Conservation (phyloP, 2,888 invertebrate genomes). For the Alsophila aescularia region DNA sequence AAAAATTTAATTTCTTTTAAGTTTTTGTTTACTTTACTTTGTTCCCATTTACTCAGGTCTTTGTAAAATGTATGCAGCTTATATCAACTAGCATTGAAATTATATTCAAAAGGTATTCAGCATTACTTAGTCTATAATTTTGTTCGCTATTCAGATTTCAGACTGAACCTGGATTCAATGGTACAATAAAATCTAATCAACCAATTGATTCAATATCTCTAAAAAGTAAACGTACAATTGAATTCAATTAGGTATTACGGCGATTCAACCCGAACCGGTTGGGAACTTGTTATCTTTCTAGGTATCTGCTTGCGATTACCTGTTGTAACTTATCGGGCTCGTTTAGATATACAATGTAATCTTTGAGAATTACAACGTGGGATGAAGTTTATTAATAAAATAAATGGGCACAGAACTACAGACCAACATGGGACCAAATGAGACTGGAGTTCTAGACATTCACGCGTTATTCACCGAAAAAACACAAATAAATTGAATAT, state of each 20-base stretch:
- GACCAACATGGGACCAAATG: too few species aligned
- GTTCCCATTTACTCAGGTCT: too few species aligned
- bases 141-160: not conserved
- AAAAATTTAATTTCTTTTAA: too few species aligned
- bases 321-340: conserved; percentile 32
- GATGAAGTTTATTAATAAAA: too few species aligned
- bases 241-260: conserved; percentile 37
- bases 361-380: too few species aligned
- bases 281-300: conserved; percentile 57
- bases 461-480: too few species aligned
- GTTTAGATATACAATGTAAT: conserved; percentile 11
- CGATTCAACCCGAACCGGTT: conserved; percentile 41
- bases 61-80: too few species aligned
- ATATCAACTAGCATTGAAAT: too few species aligned
- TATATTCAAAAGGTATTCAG: not conserved
- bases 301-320: conserved; percentile 64
- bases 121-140: not conserved
- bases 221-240: conserved; percentile 34
- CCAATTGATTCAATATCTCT: conserved; percentile 22
- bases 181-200: conserved; percentile 8
- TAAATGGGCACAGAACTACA: too few species aligned
- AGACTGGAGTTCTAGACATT: too few species aligned
- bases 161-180: not conserved
- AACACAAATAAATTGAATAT: too few species aligned
- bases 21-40: too few species aligned